Evolutionary conservation across 1,140 invertebrate genomes (phyloP).

Genomic region (Rhopalosiphum maidis): DNA sequence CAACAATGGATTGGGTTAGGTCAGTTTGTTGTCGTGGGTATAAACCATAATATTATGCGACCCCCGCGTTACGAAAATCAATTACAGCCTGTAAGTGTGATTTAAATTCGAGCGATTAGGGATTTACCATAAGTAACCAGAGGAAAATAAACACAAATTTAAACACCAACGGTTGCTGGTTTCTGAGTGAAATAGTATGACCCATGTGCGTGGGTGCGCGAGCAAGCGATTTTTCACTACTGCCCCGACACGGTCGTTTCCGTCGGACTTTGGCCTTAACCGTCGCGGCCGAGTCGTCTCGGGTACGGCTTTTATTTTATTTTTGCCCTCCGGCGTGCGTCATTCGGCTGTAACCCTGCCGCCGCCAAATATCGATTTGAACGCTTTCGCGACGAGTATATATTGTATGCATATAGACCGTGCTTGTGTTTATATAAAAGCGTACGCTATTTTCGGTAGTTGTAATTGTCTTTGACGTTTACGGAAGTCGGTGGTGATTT

Average conservation of each 20-base stretch:
- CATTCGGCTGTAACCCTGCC: background rate
- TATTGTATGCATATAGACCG: background rate
- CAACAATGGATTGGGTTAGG: background rate
- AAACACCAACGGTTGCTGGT: background rate
- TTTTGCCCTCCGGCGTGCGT: background rate
- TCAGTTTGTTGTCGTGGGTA: background rate
- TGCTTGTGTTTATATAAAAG: background rate
- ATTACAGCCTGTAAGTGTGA: background rate
- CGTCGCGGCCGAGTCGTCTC: background rate
- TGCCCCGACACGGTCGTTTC: background rate
- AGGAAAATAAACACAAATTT: background rate
- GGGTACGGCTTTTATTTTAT: background rate
- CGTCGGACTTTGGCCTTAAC: background rate
- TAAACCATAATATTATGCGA: background rate
- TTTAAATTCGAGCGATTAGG: background rate
- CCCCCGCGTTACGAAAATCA: background rate
- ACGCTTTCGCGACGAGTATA: background rate
- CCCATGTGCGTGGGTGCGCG: background rate
- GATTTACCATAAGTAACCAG: background rate
- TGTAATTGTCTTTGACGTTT: background rate
- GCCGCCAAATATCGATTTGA: conserved; percentile 5
- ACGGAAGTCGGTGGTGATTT: background rate
- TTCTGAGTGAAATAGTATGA: background rate
- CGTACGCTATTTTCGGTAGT: background rate
- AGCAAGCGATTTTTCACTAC: background rate